Base-by-base conservation (phyloP, 2,797 vertebrate species). In the Brotogeris chrysoptera region DNA sequence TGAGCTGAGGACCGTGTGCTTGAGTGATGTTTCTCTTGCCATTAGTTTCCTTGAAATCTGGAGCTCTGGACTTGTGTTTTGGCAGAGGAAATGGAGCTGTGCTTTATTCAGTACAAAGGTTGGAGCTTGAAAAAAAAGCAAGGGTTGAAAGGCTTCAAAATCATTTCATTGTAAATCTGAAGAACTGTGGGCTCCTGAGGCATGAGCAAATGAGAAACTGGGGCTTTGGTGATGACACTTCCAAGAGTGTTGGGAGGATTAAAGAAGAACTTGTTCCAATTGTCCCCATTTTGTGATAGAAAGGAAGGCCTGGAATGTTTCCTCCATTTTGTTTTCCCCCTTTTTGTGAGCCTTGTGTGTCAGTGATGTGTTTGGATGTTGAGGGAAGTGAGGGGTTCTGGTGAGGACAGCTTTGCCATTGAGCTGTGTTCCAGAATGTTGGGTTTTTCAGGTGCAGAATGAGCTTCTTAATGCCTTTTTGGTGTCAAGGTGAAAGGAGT, bases 341-440 rank as follows among this genome's bases (percentile, higher is more conserved):
- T 72, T 76, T 66, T 21, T 70, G 39, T 28, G 36, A 79, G 23
- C 36, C 27, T 84, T 0, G 0, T 4, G 7, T 55, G 6, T n/a
- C 4, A 8, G 36, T 38, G 66, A 57, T 2, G 2, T 8, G 19
- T 52, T 17, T 55, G n/a, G 25, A 60, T 53, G 46, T 13, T 71
- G 52, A 68, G 47, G 43, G 47, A 49, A 77, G 34, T 0, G 1
- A 52, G 28, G 7, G 6, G 3, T 11, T 92, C 49, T 71, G 66
- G 27, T 0, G 1, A 52, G 63, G 11, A 3, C 10, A 8, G 49
- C 50, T 81, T 80, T 74, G 19, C 63, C 39, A 1, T 24, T 1
- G 4, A 69, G 50, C 13, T 2, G 0, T 5, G 6, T 21, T 85
- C 15, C 11, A 59, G 36, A 52, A 7, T 2, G 0, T 20, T 25